Evolutionary conservation across 2,888 invertebrate species (phyloP), one percentile per base, ranked within the genome.

Genomic region (Sepioteuthis lessoniana): DNA sequence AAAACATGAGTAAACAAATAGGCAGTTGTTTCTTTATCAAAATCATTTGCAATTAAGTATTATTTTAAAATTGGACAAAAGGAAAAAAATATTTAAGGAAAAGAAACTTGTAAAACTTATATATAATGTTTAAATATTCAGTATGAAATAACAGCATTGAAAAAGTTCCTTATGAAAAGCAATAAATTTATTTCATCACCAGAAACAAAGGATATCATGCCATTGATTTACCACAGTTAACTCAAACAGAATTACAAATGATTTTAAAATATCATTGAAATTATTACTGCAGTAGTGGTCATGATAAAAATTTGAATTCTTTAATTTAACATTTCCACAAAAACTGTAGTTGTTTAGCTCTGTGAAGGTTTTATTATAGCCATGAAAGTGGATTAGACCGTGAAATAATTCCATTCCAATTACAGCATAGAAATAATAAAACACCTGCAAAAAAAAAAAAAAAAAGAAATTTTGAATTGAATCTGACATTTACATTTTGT

Each of bases 221-320:
- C 97, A 97, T 95, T 97, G 97, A 95, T 97, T 97, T 94, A 97
- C 97, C n/a, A 97, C 97, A 93, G 97, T 97, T 60, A 97, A 96
- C 95, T 97, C 97, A 96, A 97, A 97, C 94, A 97, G 96, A 7
- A 97, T 95, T 5, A 97, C 97, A 94, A 97, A 96, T 13, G 97
- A 96, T 92, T 96, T 96, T 38, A 97, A 94, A 94, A 97, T 96
- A 95, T 97, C 96, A 95, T 97, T 97, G 95, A 97, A 97, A 96
- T 97, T 97, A 96, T 97, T 97, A 95, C 96, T 97, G 95, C 97
- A 97, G 96, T 97, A 97, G 55, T 97, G 96, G 94, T 95, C 95
- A 50, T 95, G 96, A 95, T 96, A 97, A 96, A 97, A 97, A 47
- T 96, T 96, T 3, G 97, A 96, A 50, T 96, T 96, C 47, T 97